Conservation (phyloP, 35 echinoderm and acorn worm genomes). For the Antedon bifida region DNA sequence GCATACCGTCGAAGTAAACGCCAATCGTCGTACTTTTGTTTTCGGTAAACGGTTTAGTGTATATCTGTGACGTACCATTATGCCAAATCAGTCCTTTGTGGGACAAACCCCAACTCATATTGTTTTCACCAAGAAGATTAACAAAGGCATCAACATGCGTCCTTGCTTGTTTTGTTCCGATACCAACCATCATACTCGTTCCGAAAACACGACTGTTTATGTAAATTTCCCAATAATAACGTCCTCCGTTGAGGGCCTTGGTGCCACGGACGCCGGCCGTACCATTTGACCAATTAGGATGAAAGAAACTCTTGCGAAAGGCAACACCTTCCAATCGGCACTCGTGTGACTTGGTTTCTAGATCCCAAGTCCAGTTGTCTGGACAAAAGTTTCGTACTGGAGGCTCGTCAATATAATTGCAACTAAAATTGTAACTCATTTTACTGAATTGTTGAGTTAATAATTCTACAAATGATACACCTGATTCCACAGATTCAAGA, state of each 20-base stretch:
- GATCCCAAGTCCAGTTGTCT: slow-evolving; percentile 77
- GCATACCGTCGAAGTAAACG: slow-evolving; percentile 52
- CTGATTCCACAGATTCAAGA: too few species aligned
- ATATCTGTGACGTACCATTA: slow-evolving; percentile 31
- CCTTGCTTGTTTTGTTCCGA: slow-evolving; percentile 51
- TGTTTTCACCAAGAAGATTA: slow-evolving; percentile 65
- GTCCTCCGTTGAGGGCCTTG: slow-evolving; percentile 26
- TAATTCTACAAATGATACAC: too few species aligned
- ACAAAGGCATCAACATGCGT: slow-evolving; percentile 69
- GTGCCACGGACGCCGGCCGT: slow-evolving; percentile 67
- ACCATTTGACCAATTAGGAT: slow-evolving; percentile 85
- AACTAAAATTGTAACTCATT: neutral
- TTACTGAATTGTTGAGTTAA: too few species aligned
- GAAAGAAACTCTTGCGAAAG: slow-evolving; percentile 43
- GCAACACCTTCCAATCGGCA: slow-evolving; percentile 23
- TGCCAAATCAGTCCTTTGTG: slow-evolving; percentile 85
- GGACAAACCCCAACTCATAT: slow-evolving; percentile 72
- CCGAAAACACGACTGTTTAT: slow-evolving; percentile 51
- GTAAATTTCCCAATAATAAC: slow-evolving; percentile 65
- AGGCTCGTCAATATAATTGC: neutral
- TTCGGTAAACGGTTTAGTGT: slow-evolving; percentile 59
- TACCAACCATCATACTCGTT: slow-evolving; percentile 83
- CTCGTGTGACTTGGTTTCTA: slow-evolving; percentile 62
- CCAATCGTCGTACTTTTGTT: slow-evolving; percentile 47
- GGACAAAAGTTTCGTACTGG: slow-evolving; percentile 37